These are phyloP conservation scores for Drosophila seguyi DNA, from an alignment of 1,140 invertebrate species.

Conservation along the genomic window DNA sequence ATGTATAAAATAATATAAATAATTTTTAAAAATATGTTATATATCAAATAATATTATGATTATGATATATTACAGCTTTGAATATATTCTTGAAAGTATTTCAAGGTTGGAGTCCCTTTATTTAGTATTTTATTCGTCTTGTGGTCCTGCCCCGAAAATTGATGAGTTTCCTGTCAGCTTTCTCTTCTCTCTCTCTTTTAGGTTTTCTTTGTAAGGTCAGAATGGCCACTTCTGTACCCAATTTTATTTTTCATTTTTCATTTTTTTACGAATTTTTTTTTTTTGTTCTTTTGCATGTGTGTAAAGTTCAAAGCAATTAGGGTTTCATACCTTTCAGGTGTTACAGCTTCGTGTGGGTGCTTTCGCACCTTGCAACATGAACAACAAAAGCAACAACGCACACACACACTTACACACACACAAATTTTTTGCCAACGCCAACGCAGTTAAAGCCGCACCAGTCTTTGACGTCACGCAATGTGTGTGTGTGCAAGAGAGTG, in stretches of 20 bases:
- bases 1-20: too few species aligned
- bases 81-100: too few species aligned
- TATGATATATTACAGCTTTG: too few species aligned
- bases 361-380: slow-evolving; percentile 39
- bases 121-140: neutral
- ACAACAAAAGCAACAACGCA: slow-evolving; percentile 15
- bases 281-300: neutral
- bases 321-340: slow-evolving; percentile 20
- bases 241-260: slow-evolving; percentile 16
- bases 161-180: neutral
- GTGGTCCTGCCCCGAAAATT: neutral
- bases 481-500: neutral
- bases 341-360: slow-evolving; percentile 7
- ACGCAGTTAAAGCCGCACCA: slow-evolving; percentile 53
- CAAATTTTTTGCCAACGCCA: slow-evolving; percentile 24
- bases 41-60: too few species aligned
- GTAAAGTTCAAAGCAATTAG: slow-evolving; percentile 25
- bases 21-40: too few species aligned
- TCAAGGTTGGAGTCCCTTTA: too few species aligned
- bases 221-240: neutral
- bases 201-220: neutral
- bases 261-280: neutral
- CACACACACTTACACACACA: slow-evolving; percentile 25
- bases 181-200: neutral
- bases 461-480: slow-evolving; percentile 61